phyloP scores from a whole-genome alignment of 2,113 vertebrate species.

The Leptocoma aspasia region DNA sequence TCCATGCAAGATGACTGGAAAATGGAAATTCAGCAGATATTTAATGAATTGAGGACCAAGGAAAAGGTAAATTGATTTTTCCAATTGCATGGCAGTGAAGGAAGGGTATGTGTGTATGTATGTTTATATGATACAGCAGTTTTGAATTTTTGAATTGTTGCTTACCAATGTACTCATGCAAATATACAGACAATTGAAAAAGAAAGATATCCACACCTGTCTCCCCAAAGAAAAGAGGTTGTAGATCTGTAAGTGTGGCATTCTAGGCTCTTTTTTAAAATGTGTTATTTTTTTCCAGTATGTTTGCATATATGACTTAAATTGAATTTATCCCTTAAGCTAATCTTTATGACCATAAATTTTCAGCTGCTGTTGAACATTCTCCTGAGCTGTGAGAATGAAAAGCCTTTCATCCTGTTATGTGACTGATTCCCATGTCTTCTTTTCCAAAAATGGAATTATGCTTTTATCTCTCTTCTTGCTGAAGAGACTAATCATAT shows the following conservation, averaged over 20 bases:
- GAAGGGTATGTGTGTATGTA: not conserved
- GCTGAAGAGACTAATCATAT: not conserved
- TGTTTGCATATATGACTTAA: not conserved
- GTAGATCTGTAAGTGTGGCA: not conserved
- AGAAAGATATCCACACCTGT: not conserved
- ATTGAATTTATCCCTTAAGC: not conserved
- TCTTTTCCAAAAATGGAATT: not conserved
- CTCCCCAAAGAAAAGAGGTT: not conserved
- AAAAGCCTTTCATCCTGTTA: not conserved
- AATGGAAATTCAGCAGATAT: conserved; percentile 97
- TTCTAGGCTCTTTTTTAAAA: not conserved
- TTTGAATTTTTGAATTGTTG: not conserved
- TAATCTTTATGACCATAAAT: not conserved
- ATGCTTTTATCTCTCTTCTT: not conserved
- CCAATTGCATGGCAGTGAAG: not conserved
- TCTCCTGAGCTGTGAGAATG: not conserved
- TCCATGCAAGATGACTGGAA: conserved; percentile 99
- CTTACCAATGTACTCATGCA: not conserved
- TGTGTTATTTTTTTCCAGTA: not conserved
- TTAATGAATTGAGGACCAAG: conserved; percentile 92
- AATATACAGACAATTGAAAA: not conserved
- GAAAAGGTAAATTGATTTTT: conserved; percentile 83
- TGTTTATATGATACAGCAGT: not conserved
- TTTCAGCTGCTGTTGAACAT: not conserved
- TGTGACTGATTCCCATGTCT: not conserved